phyloP scores from a whole-genome alignment of 2,797 vertebrate genomes.

The Parambassis ranga region DNA sequence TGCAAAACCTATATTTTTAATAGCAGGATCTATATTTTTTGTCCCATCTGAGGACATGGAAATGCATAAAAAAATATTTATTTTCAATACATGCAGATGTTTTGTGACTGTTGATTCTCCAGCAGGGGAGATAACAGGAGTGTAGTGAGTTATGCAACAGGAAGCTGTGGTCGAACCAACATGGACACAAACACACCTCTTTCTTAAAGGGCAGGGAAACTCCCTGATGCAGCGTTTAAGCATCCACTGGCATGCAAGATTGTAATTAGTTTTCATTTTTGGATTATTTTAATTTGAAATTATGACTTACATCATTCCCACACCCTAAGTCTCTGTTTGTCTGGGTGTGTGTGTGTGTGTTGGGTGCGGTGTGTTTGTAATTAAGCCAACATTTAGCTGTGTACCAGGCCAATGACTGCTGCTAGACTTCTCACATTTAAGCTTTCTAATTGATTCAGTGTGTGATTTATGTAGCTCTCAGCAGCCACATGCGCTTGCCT shows the following conservation, averaged over 20 bases:
- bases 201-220: slow-evolving; percentile 26
- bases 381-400: slow-evolving; percentile 23
- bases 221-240: slow-evolving; percentile 10
- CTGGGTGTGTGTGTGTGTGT: slow-evolving; percentile 1
- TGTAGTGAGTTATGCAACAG: slow-evolving; percentile 24
- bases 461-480: slow-evolving; percentile 47
- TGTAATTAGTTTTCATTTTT: slow-evolving; percentile 38
- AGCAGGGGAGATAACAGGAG: not conserved
- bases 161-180: slow-evolving; percentile 23
- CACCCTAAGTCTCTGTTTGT: slow-evolving; percentile 15
- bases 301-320: slow-evolving; percentile 25
- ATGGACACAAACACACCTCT: slow-evolving; percentile 3
- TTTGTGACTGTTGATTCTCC: not conserved
- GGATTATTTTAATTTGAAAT: slow-evolving; percentile 43
- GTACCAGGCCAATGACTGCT: slow-evolving; percentile 6
- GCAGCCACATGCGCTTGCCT: slow-evolving; percentile 29
- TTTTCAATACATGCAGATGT: not conserved
- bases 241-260: slow-evolving; percentile 3
- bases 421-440: slow-evolving; percentile 51
- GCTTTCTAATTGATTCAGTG: slow-evolving; percentile 54
- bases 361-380: slow-evolving; percentile 52
- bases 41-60: not conserved
- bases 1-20: no score
- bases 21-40: no score
- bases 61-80: not conserved